Evolutionary conservation across 2,797 vertebrate genomes (phyloP).

Genomic region (Urocyon cinereoargenteus): DNA sequence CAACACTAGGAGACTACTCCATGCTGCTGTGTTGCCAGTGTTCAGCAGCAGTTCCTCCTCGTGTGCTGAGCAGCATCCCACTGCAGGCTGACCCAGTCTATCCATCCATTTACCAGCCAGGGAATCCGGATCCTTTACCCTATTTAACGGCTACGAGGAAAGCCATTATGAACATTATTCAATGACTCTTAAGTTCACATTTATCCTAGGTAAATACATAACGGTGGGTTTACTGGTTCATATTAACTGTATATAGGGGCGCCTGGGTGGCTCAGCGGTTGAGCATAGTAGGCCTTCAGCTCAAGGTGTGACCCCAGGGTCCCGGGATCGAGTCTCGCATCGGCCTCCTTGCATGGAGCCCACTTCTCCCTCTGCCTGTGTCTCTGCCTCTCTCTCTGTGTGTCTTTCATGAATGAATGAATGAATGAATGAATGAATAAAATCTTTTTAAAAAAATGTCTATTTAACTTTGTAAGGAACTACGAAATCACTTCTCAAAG

Average conservation of each 20-base stretch:
- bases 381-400: too few species aligned
- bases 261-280: too few species aligned
- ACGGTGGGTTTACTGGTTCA: not conserved
- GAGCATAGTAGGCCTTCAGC: too few species aligned
- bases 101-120: not conserved
- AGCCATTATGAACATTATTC: not conserved
- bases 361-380: too few species aligned
- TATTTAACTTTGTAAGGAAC: not conserved
- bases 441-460: too few species aligned
- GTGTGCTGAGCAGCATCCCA: not conserved
- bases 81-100: not conserved
- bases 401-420: too few species aligned
- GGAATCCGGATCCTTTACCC: not conserved
- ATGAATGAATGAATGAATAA: too few species aligned
- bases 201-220: not conserved
- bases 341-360: too few species aligned
- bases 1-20: not conserved
- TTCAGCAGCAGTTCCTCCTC: not conserved
- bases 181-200: not conserved
- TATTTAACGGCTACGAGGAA: not conserved
- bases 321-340: too few species aligned
- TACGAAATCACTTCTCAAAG: not conserved
- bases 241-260: not conserved
- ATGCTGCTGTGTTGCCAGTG: too few species aligned
- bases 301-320: too few species aligned